A percentile compares a stretch with the other conserved stretches of the same genome.
Conservation (phyloP, 2,113 vertebrate genomes). For the Nyctereutes procyonoides region DNA sequence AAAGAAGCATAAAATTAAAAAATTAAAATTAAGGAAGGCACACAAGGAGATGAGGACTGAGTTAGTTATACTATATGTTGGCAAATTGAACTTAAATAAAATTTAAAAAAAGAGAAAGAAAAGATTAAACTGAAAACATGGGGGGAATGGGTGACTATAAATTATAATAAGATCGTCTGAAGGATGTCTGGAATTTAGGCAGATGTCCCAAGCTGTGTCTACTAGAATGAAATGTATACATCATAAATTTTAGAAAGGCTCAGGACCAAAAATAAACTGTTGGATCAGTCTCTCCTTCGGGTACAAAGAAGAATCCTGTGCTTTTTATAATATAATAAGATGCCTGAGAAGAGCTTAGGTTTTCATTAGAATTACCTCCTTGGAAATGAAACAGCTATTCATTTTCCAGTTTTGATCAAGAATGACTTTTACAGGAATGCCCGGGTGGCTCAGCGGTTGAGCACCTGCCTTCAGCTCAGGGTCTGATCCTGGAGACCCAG, state of each 20-base stretch:
- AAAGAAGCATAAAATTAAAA: not conserved
- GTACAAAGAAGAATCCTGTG: not conserved
- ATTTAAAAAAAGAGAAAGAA: not conserved
- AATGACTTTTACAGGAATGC: not conserved
- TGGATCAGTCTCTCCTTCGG: not conserved
- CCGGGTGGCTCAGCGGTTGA: too few species aligned
- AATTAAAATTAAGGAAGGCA: too few species aligned
- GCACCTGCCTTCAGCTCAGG: too few species aligned
- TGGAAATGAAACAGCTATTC: constrained; percentile 20
- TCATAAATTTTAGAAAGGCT: not conserved
- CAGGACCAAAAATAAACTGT: not conserved
- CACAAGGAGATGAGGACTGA: too few species aligned
- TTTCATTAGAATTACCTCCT: not conserved
- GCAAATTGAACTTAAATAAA: too few species aligned
- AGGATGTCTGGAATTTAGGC: constrained; percentile 15
- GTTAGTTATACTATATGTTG: too few species aligned
- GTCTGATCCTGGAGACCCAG: too few species aligned
- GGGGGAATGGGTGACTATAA: not conserved
- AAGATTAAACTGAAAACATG: constrained; percentile 17
- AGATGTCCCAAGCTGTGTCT: not conserved
- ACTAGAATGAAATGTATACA: not conserved
- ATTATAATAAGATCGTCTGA: not conserved
- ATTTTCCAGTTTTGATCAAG: constrained; percentile 34
- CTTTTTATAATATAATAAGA: not conserved
- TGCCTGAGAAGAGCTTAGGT: not conserved